phyloP scores from a whole-genome alignment of 23 tunicate species.

The Halocynthia aurantium region DNA sequence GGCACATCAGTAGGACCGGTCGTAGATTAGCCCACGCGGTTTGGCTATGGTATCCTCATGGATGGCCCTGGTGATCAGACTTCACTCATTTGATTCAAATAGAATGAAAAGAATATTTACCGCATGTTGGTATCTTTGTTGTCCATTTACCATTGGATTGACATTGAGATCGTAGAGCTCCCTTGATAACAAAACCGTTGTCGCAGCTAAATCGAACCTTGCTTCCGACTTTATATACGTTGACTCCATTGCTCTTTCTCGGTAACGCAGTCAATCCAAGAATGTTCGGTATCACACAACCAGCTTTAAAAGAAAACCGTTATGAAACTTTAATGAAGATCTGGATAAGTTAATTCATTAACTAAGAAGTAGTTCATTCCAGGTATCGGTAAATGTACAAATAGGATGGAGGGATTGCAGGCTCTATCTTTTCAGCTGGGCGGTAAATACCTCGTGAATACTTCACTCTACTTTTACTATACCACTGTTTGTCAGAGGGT shows the following conservation, averaged over 20 bases:
- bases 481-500: not conserved
- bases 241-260: not conserved
- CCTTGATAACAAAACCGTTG: not conserved
- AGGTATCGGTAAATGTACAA: no score
- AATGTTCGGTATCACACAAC: not conserved
- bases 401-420: not conserved
- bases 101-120: no score
- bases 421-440: not conserved
- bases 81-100: no score
- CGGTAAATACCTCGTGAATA: no score
- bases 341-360: no score
- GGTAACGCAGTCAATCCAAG: not conserved
- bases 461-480: not conserved
- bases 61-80: no score
- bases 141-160: not conserved
- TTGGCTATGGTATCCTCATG: no score
- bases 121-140: conserved; percentile 9
- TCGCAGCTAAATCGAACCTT: not conserved
- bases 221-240: not conserved
- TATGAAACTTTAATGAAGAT: not conserved
- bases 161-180: not conserved
- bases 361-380: no score
- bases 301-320: not conserved
- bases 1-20: no score
- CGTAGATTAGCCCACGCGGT: no score